These are phyloP conservation scores for Sebastolobus alascanus DNA, from an alignment of 2,797 vertebrate genomes.

Conservation along the genomic window DNA sequence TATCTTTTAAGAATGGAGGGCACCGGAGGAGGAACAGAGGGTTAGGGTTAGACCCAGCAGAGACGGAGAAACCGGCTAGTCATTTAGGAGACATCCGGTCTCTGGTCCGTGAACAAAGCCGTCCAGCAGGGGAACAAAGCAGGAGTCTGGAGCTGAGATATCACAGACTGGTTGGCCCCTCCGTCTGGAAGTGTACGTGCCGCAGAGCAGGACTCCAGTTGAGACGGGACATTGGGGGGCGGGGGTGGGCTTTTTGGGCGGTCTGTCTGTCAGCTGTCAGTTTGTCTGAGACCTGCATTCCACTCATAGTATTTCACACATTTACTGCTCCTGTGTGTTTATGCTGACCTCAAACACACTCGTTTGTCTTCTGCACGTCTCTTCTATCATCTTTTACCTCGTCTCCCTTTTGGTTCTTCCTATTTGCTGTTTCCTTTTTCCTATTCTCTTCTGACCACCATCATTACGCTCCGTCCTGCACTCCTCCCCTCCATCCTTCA, in stretches of 20 bases:
- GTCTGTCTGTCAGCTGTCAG: slow-evolving; percentile 63
- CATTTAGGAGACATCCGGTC: slow-evolving; percentile 78
- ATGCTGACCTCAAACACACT: slow-evolving; percentile 10
- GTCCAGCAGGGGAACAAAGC: slow-evolving; percentile 75
- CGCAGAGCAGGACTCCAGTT: slow-evolving; percentile 75
- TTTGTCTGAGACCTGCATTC: slow-evolving; percentile 21
- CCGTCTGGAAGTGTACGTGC: slow-evolving; percentile 85
- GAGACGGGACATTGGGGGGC: slow-evolving; percentile 51
- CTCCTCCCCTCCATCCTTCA: slow-evolving; percentile 75
- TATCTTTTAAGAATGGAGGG: slow-evolving; percentile 37
- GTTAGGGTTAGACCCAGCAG: slow-evolving; percentile 13
- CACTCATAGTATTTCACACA: slow-evolving; percentile 13
- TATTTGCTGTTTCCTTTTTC: slow-evolving; percentile 86
- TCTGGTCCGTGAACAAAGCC: slow-evolving; percentile 76
- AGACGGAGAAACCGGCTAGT: slow-evolving; percentile 61
- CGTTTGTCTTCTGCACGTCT: slow-evolving; percentile 13
- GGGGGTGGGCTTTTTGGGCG: slow-evolving; percentile 32
- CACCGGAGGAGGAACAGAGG: slow-evolving; percentile 35
- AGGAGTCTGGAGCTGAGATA: slow-evolving; percentile 71
- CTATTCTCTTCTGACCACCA: slow-evolving; percentile 43
- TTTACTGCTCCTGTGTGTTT: not conserved
- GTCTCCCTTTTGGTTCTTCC: slow-evolving; percentile 46
- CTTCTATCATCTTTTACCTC: slow-evolving; percentile 27
- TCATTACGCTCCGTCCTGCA: slow-evolving; percentile 50
- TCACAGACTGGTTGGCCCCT: slow-evolving; percentile 79